Evolutionary conservation across 2,888 invertebrate species (phyloP).

Genomic region (Drosophila vallismaia): DNA sequence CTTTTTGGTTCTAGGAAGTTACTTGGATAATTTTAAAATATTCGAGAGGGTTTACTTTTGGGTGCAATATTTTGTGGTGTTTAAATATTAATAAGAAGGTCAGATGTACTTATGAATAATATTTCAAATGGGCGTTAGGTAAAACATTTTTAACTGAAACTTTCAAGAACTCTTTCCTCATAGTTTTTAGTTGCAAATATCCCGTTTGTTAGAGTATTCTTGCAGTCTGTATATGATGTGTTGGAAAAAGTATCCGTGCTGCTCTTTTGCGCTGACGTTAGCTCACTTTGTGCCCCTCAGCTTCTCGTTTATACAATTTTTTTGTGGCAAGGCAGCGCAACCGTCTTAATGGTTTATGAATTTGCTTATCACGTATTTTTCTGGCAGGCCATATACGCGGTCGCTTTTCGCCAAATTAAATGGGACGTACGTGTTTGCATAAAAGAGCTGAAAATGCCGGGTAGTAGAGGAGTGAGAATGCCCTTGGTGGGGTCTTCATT

Average conservation of each 20-base stretch:
- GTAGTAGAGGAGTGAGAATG: slow-evolving; percentile 10
- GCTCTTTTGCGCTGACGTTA: slow-evolving; percentile 43
- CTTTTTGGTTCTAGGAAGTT: background rate
- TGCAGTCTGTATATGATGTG: background rate
- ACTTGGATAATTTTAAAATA: no score
- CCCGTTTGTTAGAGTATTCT: slow-evolving; percentile 8
- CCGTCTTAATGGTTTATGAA: slow-evolving; percentile 72
- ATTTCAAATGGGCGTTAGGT: no score
- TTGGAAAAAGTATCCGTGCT: slow-evolving; percentile 3
- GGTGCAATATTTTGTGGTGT: no score
- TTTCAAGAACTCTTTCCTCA: no score
- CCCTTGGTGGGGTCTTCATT: slow-evolving; percentile 27
- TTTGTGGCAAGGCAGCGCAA: slow-evolving; percentile 47
- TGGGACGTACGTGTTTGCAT: slow-evolving; percentile 72
- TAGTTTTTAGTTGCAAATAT: background rate
- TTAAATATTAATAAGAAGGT: no score
- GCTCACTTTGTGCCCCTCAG: slow-evolving; percentile 26
- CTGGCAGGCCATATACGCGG: slow-evolving; percentile 59
- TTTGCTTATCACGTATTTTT: slow-evolving; percentile 74
- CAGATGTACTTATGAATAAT: no score
- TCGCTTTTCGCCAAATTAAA: slow-evolving; percentile 68
- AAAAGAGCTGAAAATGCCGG: slow-evolving; percentile 41
- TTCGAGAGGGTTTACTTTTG: no score
- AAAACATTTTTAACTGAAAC: no score
- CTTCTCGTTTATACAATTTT: slow-evolving; percentile 23